These are phyloP conservation scores for Pangasius macronema DNA, from an alignment of 2,797 vertebrate species.

Conservation along the genomic window DNA sequence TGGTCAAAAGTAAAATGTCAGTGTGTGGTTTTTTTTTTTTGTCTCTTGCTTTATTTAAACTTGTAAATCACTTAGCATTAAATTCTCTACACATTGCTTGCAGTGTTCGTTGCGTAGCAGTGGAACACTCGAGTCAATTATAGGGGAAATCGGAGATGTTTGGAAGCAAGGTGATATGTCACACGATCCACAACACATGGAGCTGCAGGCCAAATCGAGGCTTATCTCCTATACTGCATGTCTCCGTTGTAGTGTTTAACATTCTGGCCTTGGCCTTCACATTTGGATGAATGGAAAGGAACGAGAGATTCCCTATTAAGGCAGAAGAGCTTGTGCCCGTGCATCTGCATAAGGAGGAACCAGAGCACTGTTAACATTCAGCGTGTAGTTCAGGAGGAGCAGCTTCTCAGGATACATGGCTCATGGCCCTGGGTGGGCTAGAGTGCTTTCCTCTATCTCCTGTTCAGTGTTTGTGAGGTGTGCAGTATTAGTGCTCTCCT, in stretches of 20 bases:
- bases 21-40: slow-evolving; percentile 8
- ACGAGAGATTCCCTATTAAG: slow-evolving; percentile 48
- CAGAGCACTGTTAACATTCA: slow-evolving; percentile 22
- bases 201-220: background rate
- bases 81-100: background rate
- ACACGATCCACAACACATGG: background rate
- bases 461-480: background rate
- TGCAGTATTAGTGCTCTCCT: background rate
- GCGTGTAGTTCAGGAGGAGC: background rate
- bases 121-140: slow-evolving; percentile 1
- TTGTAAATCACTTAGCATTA: background rate
- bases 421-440: background rate
- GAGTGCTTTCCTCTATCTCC: background rate
- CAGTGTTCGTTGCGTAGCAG: background rate
- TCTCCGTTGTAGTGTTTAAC: slow-evolving; percentile 15
- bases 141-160: slow-evolving; percentile 23
- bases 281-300: slow-evolving; percentile 29
- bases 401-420: background rate
- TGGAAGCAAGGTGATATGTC: background rate
- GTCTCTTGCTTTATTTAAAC: slow-evolving; percentile 16
- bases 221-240: background rate
- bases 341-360: slow-evolving; percentile 9
- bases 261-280: background rate
- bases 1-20: slow-evolving; percentile 15
- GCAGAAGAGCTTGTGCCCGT: slow-evolving; percentile 41